Evolutionary conservation across 2,888 invertebrate species (phyloP), one percentile per base, ranked within the genome.

Genomic region (Ophion ventricosus): DNA sequence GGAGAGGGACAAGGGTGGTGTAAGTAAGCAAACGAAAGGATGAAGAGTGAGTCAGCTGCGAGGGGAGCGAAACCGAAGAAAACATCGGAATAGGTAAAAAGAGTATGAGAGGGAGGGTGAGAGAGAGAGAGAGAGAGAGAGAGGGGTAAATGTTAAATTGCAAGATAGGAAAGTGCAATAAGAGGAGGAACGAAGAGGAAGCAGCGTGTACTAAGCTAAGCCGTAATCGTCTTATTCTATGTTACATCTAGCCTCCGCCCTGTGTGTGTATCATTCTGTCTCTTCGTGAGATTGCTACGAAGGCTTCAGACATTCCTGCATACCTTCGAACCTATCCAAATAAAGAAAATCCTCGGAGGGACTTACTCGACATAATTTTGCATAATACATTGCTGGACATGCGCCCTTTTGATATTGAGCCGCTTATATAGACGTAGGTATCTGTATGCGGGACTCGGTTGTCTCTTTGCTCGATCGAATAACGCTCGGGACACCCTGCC

Each of bases 141-240:
- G 29, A 29, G 29, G 4, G 29, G n/a, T n/a, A n/a, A n/a, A n/a
- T n/a, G n/a, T 49, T 56, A 56, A 64, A 63, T 17, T 49, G 73
- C 35, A 56, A 29, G 25, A 67, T 25, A 80, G 64, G 14, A 64
- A 64, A 77, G 66, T n/a, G 82, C 49, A 67, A 74, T 26, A 49
- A 64, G 40, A 77, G 59, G 59, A 59, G n/a, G 67, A 74, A 25
- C 40, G 54, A 64, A 49, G 83, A 35, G 64, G 43, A 87, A 80
- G 84, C 85, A 85, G 70, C 82, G 84, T 85, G 84, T 85, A 87
- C 84, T 89, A 91, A 91, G 90, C 91, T 88, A 88, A 90, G 89
- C 88, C 85, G 87, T 92, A 92, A 92, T 92, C 92, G 91, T 91
- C 92, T 92, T 92, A 92, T 90, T 90, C 89, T 88, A 87, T 89